A percentile compares a stretch with the other conserved stretches of the same genome.
phyloP scores from a whole-genome alignment of 2,797 vertebrate species.

The Hoplostethus mediterraneus region DNA sequence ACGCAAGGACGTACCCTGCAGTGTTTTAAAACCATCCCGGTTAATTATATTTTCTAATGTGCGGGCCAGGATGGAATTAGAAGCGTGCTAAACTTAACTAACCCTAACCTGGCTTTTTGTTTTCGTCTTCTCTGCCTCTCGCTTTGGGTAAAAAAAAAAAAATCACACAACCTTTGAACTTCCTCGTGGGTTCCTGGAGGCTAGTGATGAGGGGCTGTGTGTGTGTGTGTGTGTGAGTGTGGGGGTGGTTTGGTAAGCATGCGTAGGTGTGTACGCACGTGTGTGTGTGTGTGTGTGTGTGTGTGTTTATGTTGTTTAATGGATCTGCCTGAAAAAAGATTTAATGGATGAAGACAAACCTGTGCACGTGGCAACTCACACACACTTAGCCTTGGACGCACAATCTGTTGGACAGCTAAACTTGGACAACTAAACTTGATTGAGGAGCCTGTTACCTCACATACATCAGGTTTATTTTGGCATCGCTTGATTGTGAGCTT shows the following conservation, averaged over 20 bases:
- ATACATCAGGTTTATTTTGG: not conserved
- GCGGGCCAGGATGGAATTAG: slow-evolving; percentile 71
- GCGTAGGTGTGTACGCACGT: not conserved
- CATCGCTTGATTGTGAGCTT: not conserved
- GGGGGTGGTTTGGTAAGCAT: not conserved
- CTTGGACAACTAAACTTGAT: not conserved
- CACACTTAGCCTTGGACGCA: not conserved
- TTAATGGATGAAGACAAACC: slow-evolving; percentile 2
- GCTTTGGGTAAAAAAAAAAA: slow-evolving; percentile 44
- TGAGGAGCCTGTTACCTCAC: not conserved
- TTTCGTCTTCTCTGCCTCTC: slow-evolving; percentile 51
- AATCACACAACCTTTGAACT: slow-evolving; percentile 73
- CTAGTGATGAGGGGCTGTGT: slow-evolving; percentile 39
- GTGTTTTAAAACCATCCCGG: slow-evolving; percentile 71
- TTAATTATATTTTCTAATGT: slow-evolving; percentile 82
- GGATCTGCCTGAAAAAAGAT: slow-evolving; percentile 4
- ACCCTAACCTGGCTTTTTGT: slow-evolving; percentile 55
- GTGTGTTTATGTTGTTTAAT: slow-evolving; percentile 19
- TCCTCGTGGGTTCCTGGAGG: slow-evolving; percentile 69
- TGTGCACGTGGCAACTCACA: not conserved
- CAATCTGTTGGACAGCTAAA: not conserved
- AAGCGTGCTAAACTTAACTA: slow-evolving; percentile 60
- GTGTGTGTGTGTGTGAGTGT: slow-evolving; percentile 25
- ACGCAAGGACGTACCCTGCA: slow-evolving; percentile 77
- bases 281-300: slow-evolving; percentile 20